Evolutionary conservation across 23 tunicate genomes (phyloP).

Genomic region (Trididemnum miniatum): DNA sequence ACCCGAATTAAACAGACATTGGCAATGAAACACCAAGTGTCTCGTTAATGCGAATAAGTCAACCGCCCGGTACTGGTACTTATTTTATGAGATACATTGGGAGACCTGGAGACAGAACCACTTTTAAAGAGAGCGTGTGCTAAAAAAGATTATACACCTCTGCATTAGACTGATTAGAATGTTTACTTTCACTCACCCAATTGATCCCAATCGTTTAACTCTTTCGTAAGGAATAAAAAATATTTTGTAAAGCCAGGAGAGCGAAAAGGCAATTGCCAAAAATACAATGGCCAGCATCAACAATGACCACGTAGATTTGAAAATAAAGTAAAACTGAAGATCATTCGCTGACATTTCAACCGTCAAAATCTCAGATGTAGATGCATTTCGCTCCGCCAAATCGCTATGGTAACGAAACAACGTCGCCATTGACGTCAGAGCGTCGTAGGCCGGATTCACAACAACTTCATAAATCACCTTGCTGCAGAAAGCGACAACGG

Average conservation of each 20-base stretch:
- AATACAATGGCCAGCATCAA: neutral
- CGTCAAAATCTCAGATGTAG: neutral
- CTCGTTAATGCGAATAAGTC: too few species aligned
- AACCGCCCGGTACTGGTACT: too few species aligned
- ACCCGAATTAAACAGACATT: too few species aligned
- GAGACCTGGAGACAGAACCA: too few species aligned
- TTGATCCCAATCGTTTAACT: slow-evolving; percentile 57
- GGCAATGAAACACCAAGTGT: too few species aligned
- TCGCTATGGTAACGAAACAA: neutral
- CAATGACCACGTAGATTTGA: neutral
- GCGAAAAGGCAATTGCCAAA: neutral
- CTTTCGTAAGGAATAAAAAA: slow-evolving; percentile 48
- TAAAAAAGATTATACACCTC: too few species aligned
- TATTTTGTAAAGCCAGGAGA: slow-evolving; percentile 1
- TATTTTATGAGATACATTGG: too few species aligned
- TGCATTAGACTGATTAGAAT: too few species aligned
- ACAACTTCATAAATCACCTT: neutral
- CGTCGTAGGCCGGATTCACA: slow-evolving; percentile 6
- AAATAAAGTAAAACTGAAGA: neutral
- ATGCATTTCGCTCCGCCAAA: neutral
- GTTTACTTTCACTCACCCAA: slow-evolving; percentile 86
- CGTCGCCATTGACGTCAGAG: neutral
- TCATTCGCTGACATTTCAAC: slow-evolving; percentile 10
- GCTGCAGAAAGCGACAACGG: neutral
- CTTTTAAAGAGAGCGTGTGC: too few species aligned